Evolutionary conservation across 2,797 vertebrate genomes (phyloP), one percentile per base, ranked within the genome.

Genomic region (Anguilla megastoma): DNA sequence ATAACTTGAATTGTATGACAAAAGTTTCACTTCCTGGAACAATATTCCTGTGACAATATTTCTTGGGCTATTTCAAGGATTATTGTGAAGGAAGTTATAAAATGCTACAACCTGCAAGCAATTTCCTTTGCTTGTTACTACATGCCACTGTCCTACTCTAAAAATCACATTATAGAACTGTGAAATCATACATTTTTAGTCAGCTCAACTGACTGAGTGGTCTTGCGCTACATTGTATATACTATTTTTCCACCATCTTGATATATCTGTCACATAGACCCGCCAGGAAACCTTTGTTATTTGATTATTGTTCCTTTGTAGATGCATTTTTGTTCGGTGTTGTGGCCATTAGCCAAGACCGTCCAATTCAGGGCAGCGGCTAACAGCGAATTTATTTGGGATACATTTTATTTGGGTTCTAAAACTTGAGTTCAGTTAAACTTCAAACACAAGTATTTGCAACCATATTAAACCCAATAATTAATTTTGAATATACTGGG

Each of bases 141-240:
- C 79, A 82, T 82, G 79, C 45, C 79, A 24, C 41, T 8, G 41
- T 21, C 45, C 79, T 82, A 45, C 24, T n/a, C 79, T n/a, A 82
- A 82, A 82, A 48, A 82, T 82, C 79, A 50, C 79, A 82, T 82
- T 82, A 82, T 50, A 48, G 41, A 82, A 82, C 41, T 82, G 79
- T n/a, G 41, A 82, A 82, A 82, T 82, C 18, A 82, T 48, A 82
- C 21, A n/a, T n/a, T 50, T 50, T 10, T 48, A n/a, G 79, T 82
- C 79, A 82, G 41, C 45, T 82, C 45, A 82, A 12, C 79, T 82
- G 5, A 8, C 27, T 21, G 79, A 50, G 41, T 48, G 41, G 71
- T 1, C 41, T 48, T 50, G 8, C n/a, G 18, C 41, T 50, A 50
- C 45, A 50, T 50, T 45, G 45, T 82, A 82, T 48, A 16, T 45